Conservation (phyloP, 2,113 vertebrate genomes). For the Etheostoma cragini region DNA sequence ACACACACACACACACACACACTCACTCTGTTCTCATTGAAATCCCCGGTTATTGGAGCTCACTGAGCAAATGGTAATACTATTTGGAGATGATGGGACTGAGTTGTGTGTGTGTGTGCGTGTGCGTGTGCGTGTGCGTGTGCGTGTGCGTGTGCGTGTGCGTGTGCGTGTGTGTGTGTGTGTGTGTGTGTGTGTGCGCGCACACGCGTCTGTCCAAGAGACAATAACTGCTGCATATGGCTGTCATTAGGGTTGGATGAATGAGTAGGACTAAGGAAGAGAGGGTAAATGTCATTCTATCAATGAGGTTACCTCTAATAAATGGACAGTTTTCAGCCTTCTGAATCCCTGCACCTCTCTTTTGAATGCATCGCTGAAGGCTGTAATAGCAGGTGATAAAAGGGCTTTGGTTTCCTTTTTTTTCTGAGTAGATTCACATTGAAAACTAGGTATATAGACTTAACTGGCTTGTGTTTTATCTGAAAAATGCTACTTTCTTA, state of each 20-base stretch:
- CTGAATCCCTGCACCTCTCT: slow-evolving; percentile 24
- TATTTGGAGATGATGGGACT: slow-evolving; percentile 52
- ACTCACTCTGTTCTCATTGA: slow-evolving; percentile 55
- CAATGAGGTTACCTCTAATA: slow-evolving; percentile 73
- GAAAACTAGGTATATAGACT: neutral
- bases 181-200: slow-evolving; percentile 17
- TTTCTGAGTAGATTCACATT: slow-evolving; percentile 1
- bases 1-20: slow-evolving; percentile 39
- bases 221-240: slow-evolving; percentile 37
- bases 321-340: slow-evolving; percentile 56
- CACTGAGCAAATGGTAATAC: slow-evolving; percentile 61
- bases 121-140: slow-evolving; percentile 14
- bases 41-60: slow-evolving; percentile 71
- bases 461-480: neutral
- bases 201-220: slow-evolving; percentile 30
- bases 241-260: slow-evolving; percentile 65
- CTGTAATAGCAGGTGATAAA: slow-evolving; percentile 43
- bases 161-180: slow-evolving; percentile 26
- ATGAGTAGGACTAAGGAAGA: slow-evolving; percentile 60
- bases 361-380: slow-evolving; percentile 42
- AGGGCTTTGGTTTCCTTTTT: neutral
- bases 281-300: slow-evolving; percentile 72
- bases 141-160: slow-evolving; percentile 20
- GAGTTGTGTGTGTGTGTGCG: slow-evolving; percentile 26
- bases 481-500: neutral